These are phyloP conservation scores for Prunella strophiata DNA, from an alignment of 2,797 vertebrate species.

Conservation along the genomic window DNA sequence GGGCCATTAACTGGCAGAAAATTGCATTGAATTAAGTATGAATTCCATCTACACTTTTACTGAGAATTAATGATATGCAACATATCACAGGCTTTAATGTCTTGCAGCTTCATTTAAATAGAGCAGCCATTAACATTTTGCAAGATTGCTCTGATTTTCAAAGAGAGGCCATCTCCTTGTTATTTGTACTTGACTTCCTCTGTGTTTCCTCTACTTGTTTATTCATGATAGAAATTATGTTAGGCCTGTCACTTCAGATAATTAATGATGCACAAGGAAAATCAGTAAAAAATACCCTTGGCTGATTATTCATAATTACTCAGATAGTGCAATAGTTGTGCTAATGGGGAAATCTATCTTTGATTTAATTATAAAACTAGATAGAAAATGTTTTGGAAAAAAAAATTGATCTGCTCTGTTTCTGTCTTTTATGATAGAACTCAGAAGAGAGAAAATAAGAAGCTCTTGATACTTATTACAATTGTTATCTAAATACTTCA, in stretches of 20 bases:
- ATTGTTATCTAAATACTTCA: not conserved
- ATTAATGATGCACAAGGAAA: constrained; percentile 34
- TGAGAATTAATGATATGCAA: not conserved
- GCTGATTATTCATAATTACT: constrained; percentile 41
- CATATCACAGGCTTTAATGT: not conserved
- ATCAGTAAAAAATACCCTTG: constrained; percentile 11
- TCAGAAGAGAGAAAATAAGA: not conserved
- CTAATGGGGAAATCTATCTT: constrained; percentile 44
- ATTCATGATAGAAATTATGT: not conserved
- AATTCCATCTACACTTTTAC: not conserved
- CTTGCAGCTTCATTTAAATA: constrained; percentile 14
- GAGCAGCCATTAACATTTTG: not conserved
- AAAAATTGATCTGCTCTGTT: not conserved
- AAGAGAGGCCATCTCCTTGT: not conserved
- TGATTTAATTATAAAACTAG: constrained; percentile 38
- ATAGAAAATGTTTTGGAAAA: not conserved
- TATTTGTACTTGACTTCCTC: constrained; percentile 20
- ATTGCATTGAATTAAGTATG: not conserved
- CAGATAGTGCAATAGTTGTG: not conserved
- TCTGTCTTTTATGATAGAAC: not conserved
- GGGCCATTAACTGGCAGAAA: constrained; percentile 25
- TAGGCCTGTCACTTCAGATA: constrained; percentile 5
- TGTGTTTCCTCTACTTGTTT: not conserved
- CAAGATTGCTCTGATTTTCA: constrained; percentile 7
- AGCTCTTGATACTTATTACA: not conserved